These are phyloP conservation scores for Chinchilla lanigera DNA, from an alignment of 2,113 vertebrate species.

Conservation along the genomic window DNA sequence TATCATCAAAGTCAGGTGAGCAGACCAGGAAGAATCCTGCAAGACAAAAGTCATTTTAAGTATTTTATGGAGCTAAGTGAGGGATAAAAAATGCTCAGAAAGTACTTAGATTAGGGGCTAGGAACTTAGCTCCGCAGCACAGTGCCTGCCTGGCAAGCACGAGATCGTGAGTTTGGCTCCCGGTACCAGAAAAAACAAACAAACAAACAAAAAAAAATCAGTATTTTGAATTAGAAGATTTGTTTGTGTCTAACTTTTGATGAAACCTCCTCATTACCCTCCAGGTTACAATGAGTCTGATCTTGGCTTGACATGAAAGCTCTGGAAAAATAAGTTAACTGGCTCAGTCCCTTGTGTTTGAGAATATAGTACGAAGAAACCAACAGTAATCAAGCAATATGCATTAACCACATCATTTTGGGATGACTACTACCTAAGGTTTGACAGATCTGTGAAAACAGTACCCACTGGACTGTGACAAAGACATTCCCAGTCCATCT, in stretches of 20 bases:
- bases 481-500: not conserved
- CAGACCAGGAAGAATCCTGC: not conserved
- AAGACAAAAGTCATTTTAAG: not conserved
- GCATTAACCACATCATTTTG: not conserved
- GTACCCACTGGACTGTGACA: not conserved
- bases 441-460: not conserved
- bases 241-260: not conserved
- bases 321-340: not conserved
- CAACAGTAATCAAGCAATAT: not conserved
- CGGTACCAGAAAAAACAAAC: too few relatives aligned
- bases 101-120: too few relatives aligned
- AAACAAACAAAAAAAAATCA: too few relatives aligned
- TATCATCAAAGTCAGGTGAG: not conserved
- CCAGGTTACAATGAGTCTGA: not conserved
- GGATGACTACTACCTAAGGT: not conserved
- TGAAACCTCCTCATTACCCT: not conserved
- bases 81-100: not conserved
- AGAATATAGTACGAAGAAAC: not conserved
- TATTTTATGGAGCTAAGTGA: not conserved
- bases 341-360: not conserved
- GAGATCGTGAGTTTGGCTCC: too few relatives aligned
- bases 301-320: not conserved
- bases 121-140: too few relatives aligned
- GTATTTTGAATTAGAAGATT: not conserved
- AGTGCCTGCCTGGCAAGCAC: too few relatives aligned